Base-by-base conservation (phyloP, 2,113 vertebrate species). In the Dipodomys stephensi region DNA sequence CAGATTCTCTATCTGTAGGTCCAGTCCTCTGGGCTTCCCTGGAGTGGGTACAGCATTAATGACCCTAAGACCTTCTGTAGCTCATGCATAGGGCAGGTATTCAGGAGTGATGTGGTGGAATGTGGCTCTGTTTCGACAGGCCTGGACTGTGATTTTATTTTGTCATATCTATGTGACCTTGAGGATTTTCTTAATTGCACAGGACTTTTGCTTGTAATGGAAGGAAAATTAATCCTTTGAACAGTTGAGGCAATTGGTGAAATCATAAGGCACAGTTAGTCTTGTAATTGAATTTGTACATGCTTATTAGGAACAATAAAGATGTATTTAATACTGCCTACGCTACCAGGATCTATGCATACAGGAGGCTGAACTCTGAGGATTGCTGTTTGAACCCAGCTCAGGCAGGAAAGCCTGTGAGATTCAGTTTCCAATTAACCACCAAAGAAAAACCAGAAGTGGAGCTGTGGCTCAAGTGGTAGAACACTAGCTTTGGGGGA, bases 1-100 rank as follows among this genome's bases (percentile, higher is more conserved):
- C 27, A 0, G 0, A 1, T n/a, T 49, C 44, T 60, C 77, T 46
- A 8, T 18, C 2, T 2, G 79, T 32, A 30, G n/a, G 16, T 23
- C 10, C 11, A 1, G 7, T 35, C 46, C 4, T 9, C 6, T 35
- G 8, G 0, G 8, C 35, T 4, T 22, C 62, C 60, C 30, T 65
- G 20, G 79, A 53, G 44, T n/a, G 20, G 62, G 25, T 25, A 4
- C 10, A 1, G 11, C 57, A 71, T 30, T 23, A 67, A 44, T 57
- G 39, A 76, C 2, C 49, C 19, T 0, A 62, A 7, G 65, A 6
- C 6, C 25, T 39, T 30, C 7, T 19, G n/a, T 0, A 20, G 44
- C 13, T 35, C n/a, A 25, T 32, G 53, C 2, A 7, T 7, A 20
- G 20, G 62, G 32, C 8, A 64, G 27, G 7, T 49, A 69, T 32